A percentile compares a stretch with the other conserved stretches of the same genome.
Conservation (phyloP, 2,888 invertebrate genomes). For the Clitarchus hookeri region DNA sequence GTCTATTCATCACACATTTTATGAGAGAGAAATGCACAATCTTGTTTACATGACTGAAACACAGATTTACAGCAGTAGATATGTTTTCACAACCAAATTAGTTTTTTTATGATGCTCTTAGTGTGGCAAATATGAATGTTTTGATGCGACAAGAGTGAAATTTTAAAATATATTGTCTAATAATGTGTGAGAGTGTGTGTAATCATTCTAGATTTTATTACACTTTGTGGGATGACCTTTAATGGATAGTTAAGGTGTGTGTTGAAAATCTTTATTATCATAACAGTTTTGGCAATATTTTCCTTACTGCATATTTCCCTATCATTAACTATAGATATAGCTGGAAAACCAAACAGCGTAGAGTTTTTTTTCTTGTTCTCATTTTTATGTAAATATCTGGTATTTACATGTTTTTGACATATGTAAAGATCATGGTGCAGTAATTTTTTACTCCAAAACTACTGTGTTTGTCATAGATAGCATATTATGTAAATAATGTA, state of each 20-base stretch:
- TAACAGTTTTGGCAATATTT: neutral
- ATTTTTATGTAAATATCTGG: neutral
- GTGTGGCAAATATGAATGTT: slow-evolving; percentile 9
- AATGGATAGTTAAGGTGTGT: neutral
- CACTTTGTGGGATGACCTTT: neutral
- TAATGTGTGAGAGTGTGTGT: slow-evolving; percentile 6
- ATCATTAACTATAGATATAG: slow-evolving; percentile 15
- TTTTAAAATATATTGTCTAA: neutral
- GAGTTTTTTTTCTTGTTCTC: slow-evolving; percentile 18
- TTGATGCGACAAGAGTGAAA: neutral
- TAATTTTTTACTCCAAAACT: slow-evolving; percentile 36
- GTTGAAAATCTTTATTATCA: neutral
- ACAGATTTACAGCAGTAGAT: neutral
- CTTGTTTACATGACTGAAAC: slow-evolving; percentile 14
- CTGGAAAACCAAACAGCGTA: neutral
- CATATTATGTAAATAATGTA: slow-evolving; percentile 28
- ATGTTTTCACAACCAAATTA: neutral
- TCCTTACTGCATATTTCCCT: slow-evolving; percentile 15
- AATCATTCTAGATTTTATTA: slow-evolving; percentile 11
- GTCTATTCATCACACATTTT: neutral
- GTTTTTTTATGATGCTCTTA: neutral
- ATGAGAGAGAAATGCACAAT: neutral
- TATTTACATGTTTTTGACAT: slow-evolving; percentile 22
- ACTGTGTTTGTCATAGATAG: slow-evolving; percentile 29
- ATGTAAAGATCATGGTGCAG: slow-evolving; percentile 28